A percentile compares a stretch with the other conserved stretches of the same genome.
phyloP scores from a whole-genome alignment of 1,140 invertebrate genomes.

The Dendroctonus ponderosae region DNA sequence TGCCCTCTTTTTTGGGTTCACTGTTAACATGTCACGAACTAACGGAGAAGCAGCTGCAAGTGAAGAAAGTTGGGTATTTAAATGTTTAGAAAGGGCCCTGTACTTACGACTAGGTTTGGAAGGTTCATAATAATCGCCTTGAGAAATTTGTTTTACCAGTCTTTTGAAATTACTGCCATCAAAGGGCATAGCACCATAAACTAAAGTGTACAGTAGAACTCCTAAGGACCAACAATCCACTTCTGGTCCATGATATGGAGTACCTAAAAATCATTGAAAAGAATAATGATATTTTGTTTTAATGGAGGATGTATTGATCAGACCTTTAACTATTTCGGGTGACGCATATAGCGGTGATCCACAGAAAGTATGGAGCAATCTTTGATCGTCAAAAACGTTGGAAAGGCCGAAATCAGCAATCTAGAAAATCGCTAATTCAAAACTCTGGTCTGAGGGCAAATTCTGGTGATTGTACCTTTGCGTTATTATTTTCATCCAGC shows the following conservation, averaged over 20 bases:
- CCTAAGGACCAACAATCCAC: slow-evolving; percentile 95
- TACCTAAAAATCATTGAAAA: slow-evolving; percentile 46
- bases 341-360: slow-evolving; percentile 97
- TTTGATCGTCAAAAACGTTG: slow-evolving; percentile 92
- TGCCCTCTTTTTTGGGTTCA: slow-evolving; percentile 83
- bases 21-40: slow-evolving; percentile 91
- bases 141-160: slow-evolving; percentile 94
- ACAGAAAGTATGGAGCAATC: slow-evolving; percentile 92
- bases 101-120: slow-evolving; percentile 85
- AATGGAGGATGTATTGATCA: background rate
- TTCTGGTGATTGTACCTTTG: slow-evolving; percentile 69
- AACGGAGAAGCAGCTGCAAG: slow-evolving; percentile 85
- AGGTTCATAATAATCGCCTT: slow-evolving; percentile 96
- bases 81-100: slow-evolving; percentile 24
- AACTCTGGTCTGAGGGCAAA: background rate
- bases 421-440: slow-evolving; percentile 52
- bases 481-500: slow-evolving; percentile 91
- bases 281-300: background rate
- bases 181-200: slow-evolving; percentile 99
- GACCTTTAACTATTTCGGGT: slow-evolving; percentile 96
- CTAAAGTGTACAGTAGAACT: slow-evolving; percentile 94
- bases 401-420: slow-evolving; percentile 99
- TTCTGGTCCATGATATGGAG: slow-evolving; percentile 96
- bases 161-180: slow-evolving; percentile 98
- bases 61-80: slow-evolving; percentile 8